Conservation (phyloP, 2,797 vertebrate genomes). For the Anabas testudineus region DNA sequence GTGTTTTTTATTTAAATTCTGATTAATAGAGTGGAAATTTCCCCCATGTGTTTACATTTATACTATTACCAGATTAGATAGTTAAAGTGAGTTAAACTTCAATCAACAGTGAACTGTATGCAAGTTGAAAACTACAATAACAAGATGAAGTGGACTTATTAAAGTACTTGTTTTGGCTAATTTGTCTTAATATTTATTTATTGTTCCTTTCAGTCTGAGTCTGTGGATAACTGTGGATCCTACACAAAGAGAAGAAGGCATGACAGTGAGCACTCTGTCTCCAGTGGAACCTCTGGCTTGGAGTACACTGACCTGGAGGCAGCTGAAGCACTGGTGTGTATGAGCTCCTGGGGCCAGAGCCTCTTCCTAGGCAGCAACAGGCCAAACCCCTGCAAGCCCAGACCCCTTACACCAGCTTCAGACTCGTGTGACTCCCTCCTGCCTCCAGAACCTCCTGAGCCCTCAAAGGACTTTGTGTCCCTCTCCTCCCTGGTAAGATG, state of each 20-base stretch:
- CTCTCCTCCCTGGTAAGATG: constrained; percentile 93
- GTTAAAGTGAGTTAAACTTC: neutral
- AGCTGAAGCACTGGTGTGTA: constrained; percentile 94
- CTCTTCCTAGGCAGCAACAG: constrained; percentile 71
- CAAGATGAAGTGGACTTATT: neutral
- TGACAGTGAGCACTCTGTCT: constrained; percentile 87
- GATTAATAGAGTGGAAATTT: neutral
- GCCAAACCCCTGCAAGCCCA: constrained; percentile 83
- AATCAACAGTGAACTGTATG: constrained; percentile 4
- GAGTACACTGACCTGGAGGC: constrained; percentile 97
- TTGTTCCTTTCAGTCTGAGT: constrained; percentile 82
- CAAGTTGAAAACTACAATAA: neutral
- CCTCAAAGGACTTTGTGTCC: constrained; percentile 90
- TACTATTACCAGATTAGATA: neutral
- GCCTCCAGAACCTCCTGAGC: constrained; percentile 82
- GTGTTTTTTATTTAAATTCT: neutral
- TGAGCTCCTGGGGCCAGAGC: constrained; percentile 96
- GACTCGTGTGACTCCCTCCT: constrained; percentile 93
- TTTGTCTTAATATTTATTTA: constrained; percentile 29
- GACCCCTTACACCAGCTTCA: constrained; percentile 95
- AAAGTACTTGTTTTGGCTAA: neutral
- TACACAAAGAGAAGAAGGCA: constrained; percentile 89
- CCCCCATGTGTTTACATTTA: neutral
- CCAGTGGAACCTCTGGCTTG: constrained; percentile 75
- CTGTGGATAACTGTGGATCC: constrained; percentile 87